Percentiles rank a stretch among this genome's conserved stretches.
Conservation (phyloP, 2,888 invertebrate genomes). For the Monopis laevigella region DNA sequence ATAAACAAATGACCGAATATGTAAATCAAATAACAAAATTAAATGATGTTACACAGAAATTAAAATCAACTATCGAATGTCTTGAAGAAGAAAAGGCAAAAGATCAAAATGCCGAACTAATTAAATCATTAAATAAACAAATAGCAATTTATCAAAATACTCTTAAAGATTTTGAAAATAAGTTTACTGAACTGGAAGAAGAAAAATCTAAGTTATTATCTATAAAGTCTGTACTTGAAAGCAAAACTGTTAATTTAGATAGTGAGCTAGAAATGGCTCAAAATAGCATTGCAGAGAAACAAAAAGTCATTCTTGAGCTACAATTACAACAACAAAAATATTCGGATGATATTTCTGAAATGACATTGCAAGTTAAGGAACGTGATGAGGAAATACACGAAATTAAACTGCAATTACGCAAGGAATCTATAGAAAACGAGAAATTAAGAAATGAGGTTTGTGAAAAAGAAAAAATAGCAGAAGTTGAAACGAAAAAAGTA, state of each 20-base stretch:
- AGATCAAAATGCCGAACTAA: conserved; percentile 57
- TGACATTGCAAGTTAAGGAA: conserved; percentile 56
- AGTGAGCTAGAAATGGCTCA: conserved; percentile 46
- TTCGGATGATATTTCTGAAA: conserved; percentile 50
- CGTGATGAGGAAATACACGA: conserved; percentile 65
- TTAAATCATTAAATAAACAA: conserved; percentile 64
- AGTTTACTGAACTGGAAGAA: conserved; percentile 48
- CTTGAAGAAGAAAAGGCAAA: conserved; percentile 58
- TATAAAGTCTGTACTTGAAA: conserved; percentile 39
- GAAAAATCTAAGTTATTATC: conserved; percentile 44
- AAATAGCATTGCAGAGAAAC: conserved; percentile 50
- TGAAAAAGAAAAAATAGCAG: conserved; percentile 58
- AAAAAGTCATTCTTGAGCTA: conserved; percentile 50
- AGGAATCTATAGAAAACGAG: conserved; percentile 71
- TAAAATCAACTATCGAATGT: conserved; percentile 56
- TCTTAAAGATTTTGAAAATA: conserved; percentile 44
- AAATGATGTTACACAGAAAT: conserved; percentile 57
- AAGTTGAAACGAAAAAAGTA: conserved; percentile 45
- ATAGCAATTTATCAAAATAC: conserved; percentile 51
- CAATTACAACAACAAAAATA: conserved; percentile 55
- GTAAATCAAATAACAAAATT: conserved; percentile 64
- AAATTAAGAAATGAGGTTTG: conserved; percentile 45
- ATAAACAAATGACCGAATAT: conserved; percentile 56
- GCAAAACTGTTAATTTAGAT: conserved; percentile 37
- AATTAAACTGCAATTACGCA: conserved; percentile 60